These are phyloP conservation scores for Buathra laborator DNA, from an alignment of 2,888 invertebrate species.

Conservation along the genomic window DNA sequence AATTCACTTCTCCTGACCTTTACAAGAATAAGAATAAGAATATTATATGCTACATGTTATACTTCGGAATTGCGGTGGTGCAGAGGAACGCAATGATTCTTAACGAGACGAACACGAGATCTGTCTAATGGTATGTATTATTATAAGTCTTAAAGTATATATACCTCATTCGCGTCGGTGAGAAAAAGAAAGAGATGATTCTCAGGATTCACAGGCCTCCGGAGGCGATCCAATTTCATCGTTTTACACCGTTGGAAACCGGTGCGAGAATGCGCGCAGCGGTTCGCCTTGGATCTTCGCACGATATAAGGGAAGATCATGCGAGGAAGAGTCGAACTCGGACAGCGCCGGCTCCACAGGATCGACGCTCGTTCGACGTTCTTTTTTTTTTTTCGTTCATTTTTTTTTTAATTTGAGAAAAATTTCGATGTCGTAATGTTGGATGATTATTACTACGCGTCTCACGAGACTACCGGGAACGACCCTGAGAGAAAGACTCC, in stretches of 20 bases:
- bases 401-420: conserved; percentile 9
- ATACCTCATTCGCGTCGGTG: conserved; percentile 15
- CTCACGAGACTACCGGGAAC: neutral
- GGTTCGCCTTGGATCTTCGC: conserved; percentile 53
- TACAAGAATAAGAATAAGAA: conserved; percentile 25
- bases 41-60: conserved; percentile 18
- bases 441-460: conserved; percentile 27
- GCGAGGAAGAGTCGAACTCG: conserved; percentile 25
- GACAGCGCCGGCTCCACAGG: neutral
- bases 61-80: conserved; percentile 7
- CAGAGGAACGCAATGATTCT: neutral
- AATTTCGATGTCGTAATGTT: conserved; percentile 13
- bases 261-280: conserved; percentile 18
- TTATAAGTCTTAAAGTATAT: neutral
- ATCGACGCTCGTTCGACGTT: conserved; percentile 10
- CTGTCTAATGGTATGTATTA: conserved; percentile 10
- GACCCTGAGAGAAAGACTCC: conserved; percentile 33
- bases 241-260: conserved; percentile 17
- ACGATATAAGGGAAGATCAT: conserved; percentile 49
- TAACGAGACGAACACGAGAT: conserved; percentile 48
- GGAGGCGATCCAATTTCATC: conserved; percentile 60
- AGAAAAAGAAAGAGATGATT: conserved; percentile 16
- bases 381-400: neutral
- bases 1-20: conserved; percentile 53
- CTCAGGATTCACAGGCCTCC: conserved; percentile 11